Percentiles rank a stretch among this genome's conserved stretches.
These are phyloP conservation scores for Metaphire vulgaris DNA, from an alignment of 1,140 invertebrate genomes.

Conservation along the genomic window DNA sequence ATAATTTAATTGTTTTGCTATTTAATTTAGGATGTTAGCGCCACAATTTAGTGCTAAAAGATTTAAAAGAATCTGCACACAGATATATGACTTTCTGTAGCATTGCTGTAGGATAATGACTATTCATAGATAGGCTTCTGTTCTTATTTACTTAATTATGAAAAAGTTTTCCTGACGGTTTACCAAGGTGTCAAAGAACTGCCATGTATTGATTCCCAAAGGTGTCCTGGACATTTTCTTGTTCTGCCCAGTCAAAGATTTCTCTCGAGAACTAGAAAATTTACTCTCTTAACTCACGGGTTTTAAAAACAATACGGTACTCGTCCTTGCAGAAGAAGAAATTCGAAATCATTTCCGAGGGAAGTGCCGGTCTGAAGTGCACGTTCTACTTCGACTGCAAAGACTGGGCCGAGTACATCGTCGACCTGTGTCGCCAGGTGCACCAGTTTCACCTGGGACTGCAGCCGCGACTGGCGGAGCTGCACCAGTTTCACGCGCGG, in stretches of 20 bases:
- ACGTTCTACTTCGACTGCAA: background rate
- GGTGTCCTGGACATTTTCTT: background rate
- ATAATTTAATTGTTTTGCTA: no score
- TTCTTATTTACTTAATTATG: no score
- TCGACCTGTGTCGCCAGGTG: background rate
- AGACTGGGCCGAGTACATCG: background rate
- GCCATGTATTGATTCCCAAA: background rate
- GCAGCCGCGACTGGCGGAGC: background rate
- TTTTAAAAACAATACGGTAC: no score
- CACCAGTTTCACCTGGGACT: background rate
- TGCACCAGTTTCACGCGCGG: background rate
- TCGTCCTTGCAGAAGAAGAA: conserved; percentile 2
- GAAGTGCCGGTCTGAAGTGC: background rate
- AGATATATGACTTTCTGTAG: no score
- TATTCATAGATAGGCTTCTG: no score
- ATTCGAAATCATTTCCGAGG: background rate
- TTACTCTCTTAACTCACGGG: background rate
- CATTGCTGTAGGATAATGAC: no score
- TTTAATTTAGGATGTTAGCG: no score
- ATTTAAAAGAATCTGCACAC: no score
- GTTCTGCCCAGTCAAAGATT: background rate
- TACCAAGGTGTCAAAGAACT: no score
- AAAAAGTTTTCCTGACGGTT: background rate
- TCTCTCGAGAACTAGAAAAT: background rate
- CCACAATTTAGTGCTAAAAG: no score